Evolutionary conservation across 2,888 invertebrate species (phyloP), one percentile per base, ranked within the genome.

Genomic region (Gryllus longicercus): DNA sequence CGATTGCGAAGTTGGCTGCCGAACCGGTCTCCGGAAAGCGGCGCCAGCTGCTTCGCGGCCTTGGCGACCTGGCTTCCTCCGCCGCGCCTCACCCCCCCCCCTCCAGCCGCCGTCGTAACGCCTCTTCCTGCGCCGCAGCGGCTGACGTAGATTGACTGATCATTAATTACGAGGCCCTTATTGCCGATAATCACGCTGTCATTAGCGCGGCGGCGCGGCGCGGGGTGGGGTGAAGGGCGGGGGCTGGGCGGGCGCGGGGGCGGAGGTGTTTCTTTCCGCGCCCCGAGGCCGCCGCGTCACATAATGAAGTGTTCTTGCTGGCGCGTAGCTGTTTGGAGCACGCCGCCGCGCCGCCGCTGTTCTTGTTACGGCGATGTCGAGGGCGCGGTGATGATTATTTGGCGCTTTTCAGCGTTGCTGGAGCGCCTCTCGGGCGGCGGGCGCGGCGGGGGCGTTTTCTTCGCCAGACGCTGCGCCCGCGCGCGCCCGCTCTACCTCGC

Each of bases 91-190:
- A 0, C 63, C 14, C n/a, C 63, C 1, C 16, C 63, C 8, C 63
- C 21, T 16, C 1, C 63, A 63, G 63, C 16, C 63, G 63, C 63
- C n/a, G 63, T 8, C 38, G 38, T 38, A 38, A 38, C 38, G 38
- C 38, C 63, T 63, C 63, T 63, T 63, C 63, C 63, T 63, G 63
- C 63, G 16, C 63, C 63, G 63, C 63, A 63, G 14, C 63, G 63
- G 63, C 63, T 63, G 63, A 63, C 63, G 63, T 63, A 63, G 63
- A 63, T 63, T 63, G 63, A 63, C 63, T 63, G 63, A 63, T 63
- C 63, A 63, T 63, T 63, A 63, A 63, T 63, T 63, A 63, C 63
- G 63, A n/a, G 63, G 63, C n/a, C 63, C 63, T 63, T 63, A 63
- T 63, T 63, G 63, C 63, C 63, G 63, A 63, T 63, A 63, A 63